Percentiles rank a stretch among this genome's conserved stretches.
These are phyloP conservation scores for Ambastaia sidthimunki DNA, from an alignment of 2,797 vertebrate genomes.

Conservation along the genomic window DNA sequence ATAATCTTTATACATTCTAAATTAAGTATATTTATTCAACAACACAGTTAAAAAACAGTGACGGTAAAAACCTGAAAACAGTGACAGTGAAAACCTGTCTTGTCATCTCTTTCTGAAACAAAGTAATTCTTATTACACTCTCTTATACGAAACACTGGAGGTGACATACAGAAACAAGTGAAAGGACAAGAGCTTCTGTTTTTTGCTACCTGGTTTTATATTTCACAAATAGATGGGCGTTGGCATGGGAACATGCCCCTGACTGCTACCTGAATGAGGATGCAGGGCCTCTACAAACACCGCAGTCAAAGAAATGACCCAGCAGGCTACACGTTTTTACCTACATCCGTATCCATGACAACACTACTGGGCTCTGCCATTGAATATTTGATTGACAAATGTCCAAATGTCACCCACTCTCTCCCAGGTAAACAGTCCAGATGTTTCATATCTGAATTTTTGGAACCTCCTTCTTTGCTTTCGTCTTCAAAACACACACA, in stretches of 20 bases:
- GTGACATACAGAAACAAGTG: conserved; percentile 19
- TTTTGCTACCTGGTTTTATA: conserved; percentile 44
- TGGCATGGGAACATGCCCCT: conserved; percentile 48
- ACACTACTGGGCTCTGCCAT: conserved; percentile 46
- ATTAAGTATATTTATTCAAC: too few species aligned
- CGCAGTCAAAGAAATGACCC: conserved; percentile 50
- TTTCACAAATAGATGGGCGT: conserved; percentile 42
- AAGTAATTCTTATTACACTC: neutral
- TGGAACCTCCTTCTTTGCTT: conserved; percentile 8
- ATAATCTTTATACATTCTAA: neutral
- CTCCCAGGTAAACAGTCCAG: conserved; percentile 46
- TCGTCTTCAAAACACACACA: neutral
- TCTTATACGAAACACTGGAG: neutral
- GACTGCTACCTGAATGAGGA: conserved; percentile 43
- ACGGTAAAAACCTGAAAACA: neutral
- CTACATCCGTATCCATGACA: conserved; percentile 52
- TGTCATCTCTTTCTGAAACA: neutral
- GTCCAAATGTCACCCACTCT: conserved; percentile 52
- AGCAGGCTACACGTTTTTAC: conserved; percentile 51
- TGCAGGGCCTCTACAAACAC: conserved; percentile 19
- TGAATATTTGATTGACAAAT: conserved; percentile 59
- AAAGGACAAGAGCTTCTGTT: conserved; percentile 26
- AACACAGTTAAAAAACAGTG: neutral
- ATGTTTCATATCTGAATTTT: conserved; percentile 14
- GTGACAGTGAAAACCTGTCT: neutral